These are phyloP conservation scores for Pseudomyrmex gracilis DNA, from an alignment of 1,140 invertebrate genomes.

Conservation along the genomic window DNA sequence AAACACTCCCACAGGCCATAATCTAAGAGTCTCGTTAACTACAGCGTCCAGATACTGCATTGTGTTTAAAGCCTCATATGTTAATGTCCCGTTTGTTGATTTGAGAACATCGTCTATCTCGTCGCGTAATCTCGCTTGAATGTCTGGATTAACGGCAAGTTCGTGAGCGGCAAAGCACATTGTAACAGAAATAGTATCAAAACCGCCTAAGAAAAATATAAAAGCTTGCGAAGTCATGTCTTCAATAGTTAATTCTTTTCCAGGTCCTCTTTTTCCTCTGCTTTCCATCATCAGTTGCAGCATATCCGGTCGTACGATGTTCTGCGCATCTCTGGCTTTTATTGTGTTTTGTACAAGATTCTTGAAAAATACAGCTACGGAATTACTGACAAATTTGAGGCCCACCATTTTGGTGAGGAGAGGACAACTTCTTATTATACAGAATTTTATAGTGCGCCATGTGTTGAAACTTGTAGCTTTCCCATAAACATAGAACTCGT, in stretches of 20 bases:
- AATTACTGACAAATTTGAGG: neutral
- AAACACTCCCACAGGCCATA: slow-evolving; percentile 85
- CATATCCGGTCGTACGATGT: slow-evolving; percentile 71
- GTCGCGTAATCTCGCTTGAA: slow-evolving; percentile 86
- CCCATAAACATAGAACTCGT: slow-evolving; percentile 86
- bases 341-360: neutral
- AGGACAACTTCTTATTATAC: slow-evolving; percentile 10
- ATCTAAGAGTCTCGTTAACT: slow-evolving; percentile 86
- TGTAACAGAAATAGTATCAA: slow-evolving; percentile 86
- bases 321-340: slow-evolving; percentile 47
- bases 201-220: slow-evolving; percentile 86
- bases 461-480: slow-evolving; percentile 66
- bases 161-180: slow-evolving; percentile 83
- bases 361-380: slow-evolving; percentile 16
- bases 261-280: slow-evolving; percentile 72
- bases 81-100: slow-evolving; percentile 79
- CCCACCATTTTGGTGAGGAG: neutral
- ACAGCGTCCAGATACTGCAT: slow-evolving; percentile 85
- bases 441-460: neutral
- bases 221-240: slow-evolving; percentile 85
- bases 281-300: slow-evolving; percentile 79
- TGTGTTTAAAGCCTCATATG: slow-evolving; percentile 81
- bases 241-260: slow-evolving; percentile 81
- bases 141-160: slow-evolving; percentile 86
- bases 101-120: slow-evolving; percentile 85